Conservation (phyloP, 2,888 invertebrate species). For the Anarsia innoxiella region DNA sequence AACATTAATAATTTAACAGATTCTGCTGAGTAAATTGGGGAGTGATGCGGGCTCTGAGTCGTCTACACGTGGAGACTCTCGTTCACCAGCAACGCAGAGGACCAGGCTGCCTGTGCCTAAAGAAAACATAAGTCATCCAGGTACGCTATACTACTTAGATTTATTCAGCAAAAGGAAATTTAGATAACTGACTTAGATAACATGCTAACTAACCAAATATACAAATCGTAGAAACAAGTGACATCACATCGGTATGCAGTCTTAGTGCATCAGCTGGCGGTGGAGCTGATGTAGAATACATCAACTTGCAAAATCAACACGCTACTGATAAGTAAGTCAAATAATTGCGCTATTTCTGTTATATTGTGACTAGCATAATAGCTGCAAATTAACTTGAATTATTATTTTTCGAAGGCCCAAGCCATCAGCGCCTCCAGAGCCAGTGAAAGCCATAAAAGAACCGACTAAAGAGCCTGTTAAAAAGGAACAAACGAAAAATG, state of each 20-base stretch:
- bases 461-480: conserved; percentile 38
- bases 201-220: too few relatives aligned
- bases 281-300: conserved; percentile 71
- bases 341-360: too few relatives aligned
- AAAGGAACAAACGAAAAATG: conserved; percentile 68
- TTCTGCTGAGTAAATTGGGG: conserved; percentile 79
- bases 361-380: not conserved
- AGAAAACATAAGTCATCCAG: conserved; percentile 76
- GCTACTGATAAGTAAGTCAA: conserved; percentile 38
- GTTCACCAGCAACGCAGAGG: conserved; percentile 50
- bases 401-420: conserved; percentile 34
- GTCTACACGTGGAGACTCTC: conserved; percentile 46
- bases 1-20: conserved; percentile 69
- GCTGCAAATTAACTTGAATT: conserved; percentile 1
- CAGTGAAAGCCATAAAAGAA: conserved; percentile 41
- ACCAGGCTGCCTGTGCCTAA: conserved; percentile 66
- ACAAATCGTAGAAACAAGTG: conserved; percentile 78
- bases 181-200: too few relatives aligned
- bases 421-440: conserved; percentile 54
- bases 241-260: conserved; percentile 83
- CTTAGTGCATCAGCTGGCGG: conserved; percentile 80
- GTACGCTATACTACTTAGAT: too few relatives aligned
- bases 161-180: too few relatives aligned
- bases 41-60: conserved; percentile 74
- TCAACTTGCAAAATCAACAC: conserved; percentile 45